Percentiles rank a stretch among this genome's conserved stretches.
phyloP scores from a whole-genome alignment of 2,797 vertebrate species.

The Anolis apletophallus region DNA sequence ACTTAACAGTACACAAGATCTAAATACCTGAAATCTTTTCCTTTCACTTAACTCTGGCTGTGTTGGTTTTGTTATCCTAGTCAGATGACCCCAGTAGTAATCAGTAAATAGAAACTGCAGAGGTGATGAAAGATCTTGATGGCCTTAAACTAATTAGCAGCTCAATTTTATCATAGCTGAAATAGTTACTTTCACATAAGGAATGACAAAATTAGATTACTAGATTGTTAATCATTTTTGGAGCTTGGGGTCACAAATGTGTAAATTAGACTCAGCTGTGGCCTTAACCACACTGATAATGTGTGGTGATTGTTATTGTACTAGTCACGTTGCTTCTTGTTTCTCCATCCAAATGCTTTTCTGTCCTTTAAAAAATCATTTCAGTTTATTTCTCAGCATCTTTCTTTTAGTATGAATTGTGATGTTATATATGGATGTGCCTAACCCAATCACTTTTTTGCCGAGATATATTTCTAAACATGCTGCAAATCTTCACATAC shows the following conservation, averaged over 20 bases:
- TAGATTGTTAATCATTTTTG: background rate
- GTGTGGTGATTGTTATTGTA: too few species aligned
- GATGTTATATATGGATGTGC: too few species aligned
- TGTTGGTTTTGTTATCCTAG: background rate
- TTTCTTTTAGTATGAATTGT: too few species aligned
- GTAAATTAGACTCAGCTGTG: background rate
- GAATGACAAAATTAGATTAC: background rate
- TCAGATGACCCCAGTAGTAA: background rate
- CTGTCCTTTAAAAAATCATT: too few species aligned
- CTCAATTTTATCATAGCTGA: background rate
- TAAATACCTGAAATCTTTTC: background rate
- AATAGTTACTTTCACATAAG: background rate
- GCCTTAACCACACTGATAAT: too few species aligned
- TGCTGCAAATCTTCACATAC: too few species aligned
- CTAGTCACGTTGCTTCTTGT: too few species aligned
- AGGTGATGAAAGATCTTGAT: background rate
- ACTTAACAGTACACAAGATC: background rate
- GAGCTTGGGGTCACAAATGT: background rate
- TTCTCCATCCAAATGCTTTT: background rate
- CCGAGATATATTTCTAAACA: too few species aligned
- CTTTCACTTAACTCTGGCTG: background rate
- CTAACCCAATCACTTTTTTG: too few species aligned
- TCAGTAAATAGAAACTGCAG: background rate
- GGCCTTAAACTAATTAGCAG: background rate
- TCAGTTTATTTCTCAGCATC: too few species aligned